These are phyloP conservation scores for Galerucella calmariensis DNA, from an alignment of 2,888 invertebrate species.

Conservation along the genomic window DNA sequence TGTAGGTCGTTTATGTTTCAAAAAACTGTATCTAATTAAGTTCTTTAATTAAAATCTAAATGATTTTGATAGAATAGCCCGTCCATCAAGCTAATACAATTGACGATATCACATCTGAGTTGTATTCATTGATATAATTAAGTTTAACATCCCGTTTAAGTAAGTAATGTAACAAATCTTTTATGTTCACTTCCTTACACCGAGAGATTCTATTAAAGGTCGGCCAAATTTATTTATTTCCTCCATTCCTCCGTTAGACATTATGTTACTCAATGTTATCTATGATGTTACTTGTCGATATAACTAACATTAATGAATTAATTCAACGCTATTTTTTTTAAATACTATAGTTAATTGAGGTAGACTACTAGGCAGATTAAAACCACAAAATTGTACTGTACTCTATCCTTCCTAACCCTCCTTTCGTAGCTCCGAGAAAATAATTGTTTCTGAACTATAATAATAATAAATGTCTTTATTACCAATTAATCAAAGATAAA, in stretches of 20 bases:
- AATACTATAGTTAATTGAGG: no score
- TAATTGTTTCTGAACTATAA: no score
- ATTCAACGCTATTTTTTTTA: background rate
- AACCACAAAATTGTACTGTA: no score
- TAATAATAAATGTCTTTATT: no score
- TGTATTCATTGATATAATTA: constrained; percentile 32
- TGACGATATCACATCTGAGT: constrained; percentile 30
- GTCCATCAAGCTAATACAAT: constrained; percentile 7
- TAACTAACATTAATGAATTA: background rate
- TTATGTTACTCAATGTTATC: background rate
- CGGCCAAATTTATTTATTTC: constrained; percentile 33
- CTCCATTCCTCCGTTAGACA: constrained; percentile 31
- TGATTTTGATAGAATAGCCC: constrained; percentile 3
- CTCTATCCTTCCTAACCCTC: no score
- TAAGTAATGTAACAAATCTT: constrained; percentile 39
- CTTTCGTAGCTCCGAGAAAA: no score
- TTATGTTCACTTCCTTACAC: constrained; percentile 42
- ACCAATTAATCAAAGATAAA: no score
- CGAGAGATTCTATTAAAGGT: constrained; percentile 27
- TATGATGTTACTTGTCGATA: background rate
- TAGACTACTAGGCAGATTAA: no score
- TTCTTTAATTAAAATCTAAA: background rate
- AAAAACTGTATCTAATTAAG: background rate
- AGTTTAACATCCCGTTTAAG: constrained; percentile 39
- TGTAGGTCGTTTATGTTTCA: no score